phyloP scores from a whole-genome alignment of 2,888 invertebrate genomes.

The Hypolimnas misippus region DNA sequence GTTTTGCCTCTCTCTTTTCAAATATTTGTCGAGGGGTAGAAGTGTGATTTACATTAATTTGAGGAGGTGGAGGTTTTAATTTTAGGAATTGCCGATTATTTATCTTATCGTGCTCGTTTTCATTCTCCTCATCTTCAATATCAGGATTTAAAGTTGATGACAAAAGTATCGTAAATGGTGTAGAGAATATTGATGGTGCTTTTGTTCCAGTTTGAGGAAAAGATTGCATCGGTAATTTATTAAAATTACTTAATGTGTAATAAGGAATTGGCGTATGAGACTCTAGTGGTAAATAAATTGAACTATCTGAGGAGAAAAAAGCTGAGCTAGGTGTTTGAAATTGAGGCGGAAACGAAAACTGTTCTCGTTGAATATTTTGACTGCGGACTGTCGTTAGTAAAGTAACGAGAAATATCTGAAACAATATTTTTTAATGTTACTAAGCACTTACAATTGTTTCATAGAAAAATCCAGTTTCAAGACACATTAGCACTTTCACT shows the following conservation, averaged over 20 bases:
- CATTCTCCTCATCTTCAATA: conserved; percentile 51
- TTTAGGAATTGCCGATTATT: conserved; percentile 18
- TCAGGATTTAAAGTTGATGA: conserved; percentile 52
- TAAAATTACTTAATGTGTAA: conserved; percentile 63
- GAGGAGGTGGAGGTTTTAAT: conserved; percentile 10
- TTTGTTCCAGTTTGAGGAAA: conserved; percentile 69
- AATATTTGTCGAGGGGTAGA: conserved; percentile 24
- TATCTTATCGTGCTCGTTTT: conserved; percentile 34
- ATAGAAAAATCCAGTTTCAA: conserved; percentile 31
- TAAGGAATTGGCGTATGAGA: conserved; percentile 70
- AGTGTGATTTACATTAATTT: conserved; percentile 21
- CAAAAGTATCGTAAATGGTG: conserved; percentile 61
- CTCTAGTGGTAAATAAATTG: conserved; percentile 71
- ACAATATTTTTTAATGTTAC: conserved; percentile 18
- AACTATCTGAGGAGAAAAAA: conserved; percentile 63
- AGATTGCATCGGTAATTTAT: conserved; percentile 66
- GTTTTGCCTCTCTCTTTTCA: conserved; percentile 58
- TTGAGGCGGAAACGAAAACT: conserved; percentile 66
- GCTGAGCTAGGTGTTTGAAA: conserved; percentile 60
- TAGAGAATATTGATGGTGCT: conserved; percentile 62
- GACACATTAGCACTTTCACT: conserved; percentile 61
- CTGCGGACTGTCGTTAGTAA: conserved; percentile 54
- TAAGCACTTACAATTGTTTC: conserved; percentile 31
- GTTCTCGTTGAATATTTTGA: conserved; percentile 60
- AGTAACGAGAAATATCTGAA: conserved; percentile 67